Evolutionary conservation across 2,113 vertebrate species (phyloP).

Genomic region (Miniopterus natalensis): DNA sequence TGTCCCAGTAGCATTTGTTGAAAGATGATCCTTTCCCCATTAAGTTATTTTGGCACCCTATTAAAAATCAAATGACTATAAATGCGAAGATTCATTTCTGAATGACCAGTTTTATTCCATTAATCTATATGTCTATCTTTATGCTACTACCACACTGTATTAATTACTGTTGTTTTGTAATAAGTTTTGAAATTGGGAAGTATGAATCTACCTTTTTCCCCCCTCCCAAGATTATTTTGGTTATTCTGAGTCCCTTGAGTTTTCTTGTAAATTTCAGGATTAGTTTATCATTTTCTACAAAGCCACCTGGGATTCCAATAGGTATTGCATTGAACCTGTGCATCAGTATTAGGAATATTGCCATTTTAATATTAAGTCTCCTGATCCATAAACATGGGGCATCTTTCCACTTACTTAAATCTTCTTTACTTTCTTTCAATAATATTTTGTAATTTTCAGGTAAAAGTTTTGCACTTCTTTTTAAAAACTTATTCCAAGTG

Average conservation of each 20-base stretch:
- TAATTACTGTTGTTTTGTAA: not conserved
- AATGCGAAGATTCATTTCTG: not conserved
- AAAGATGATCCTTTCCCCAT: not conserved
- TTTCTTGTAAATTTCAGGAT: conserved; percentile 5
- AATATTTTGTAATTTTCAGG: not conserved
- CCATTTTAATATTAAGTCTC: not conserved
- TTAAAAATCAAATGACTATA: not conserved
- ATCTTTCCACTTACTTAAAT: not conserved
- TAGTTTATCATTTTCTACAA: not conserved
- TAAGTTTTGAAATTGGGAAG: not conserved
- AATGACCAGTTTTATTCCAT: not conserved
- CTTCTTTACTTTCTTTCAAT: not conserved
- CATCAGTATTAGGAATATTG: not conserved
- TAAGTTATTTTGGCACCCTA: not conserved
- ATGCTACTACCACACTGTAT: not conserved
- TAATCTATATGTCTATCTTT: not conserved
- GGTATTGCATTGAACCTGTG: not conserved
- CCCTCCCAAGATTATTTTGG: not conserved
- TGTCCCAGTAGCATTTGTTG: not conserved
- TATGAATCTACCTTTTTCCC: not conserved
- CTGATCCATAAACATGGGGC: not conserved
- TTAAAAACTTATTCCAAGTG: not conserved
- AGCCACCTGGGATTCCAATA: not conserved
- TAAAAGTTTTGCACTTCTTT: not conserved
- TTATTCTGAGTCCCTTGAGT: not conserved